Conservation (phyloP, 2,888 invertebrate genomes). For the Clepsis dumicolana region DNA sequence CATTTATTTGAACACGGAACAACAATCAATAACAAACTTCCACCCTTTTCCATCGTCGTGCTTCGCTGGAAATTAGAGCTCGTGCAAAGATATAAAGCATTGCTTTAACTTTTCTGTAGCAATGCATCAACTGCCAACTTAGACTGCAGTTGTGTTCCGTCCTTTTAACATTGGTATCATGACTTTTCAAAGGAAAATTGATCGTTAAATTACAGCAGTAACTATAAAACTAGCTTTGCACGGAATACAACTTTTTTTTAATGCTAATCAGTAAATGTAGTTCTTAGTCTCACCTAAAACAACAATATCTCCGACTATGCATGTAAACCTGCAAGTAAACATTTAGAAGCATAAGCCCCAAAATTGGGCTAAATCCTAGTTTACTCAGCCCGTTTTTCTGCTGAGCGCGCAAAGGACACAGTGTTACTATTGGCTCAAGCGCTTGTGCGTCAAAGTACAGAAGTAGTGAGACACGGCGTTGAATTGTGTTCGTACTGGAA, state of each 20-base stretch:
- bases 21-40: slow-evolving; percentile 69
- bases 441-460: slow-evolving; percentile 45
- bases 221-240: too few relatives aligned
- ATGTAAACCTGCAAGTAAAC: slow-evolving; percentile 54
- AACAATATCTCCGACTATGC: slow-evolving; percentile 41
- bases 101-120: slow-evolving; percentile 58
- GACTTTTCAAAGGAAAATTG: background rate
- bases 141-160: slow-evolving; percentile 7
- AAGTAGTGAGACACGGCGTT: slow-evolving; percentile 50
- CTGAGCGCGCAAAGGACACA: slow-evolving; percentile 56
- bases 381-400: slow-evolving; percentile 64
- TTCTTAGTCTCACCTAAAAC: slow-evolving; percentile 35
- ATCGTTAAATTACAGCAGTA: background rate
- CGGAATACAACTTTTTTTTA: too few relatives aligned
- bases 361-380: slow-evolving; percentile 75
- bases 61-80: slow-evolving; percentile 60
- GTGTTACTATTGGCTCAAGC: slow-evolving; percentile 50
- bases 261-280: background rate
- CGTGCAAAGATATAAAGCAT: slow-evolving; percentile 63
- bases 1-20: slow-evolving; percentile 55
- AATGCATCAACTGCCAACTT: slow-evolving; percentile 45
- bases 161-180: slow-evolving; percentile 1
- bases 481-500: slow-evolving; percentile 56
- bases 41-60: slow-evolving; percentile 60
- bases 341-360: slow-evolving; percentile 66